Percentiles rank a stretch among this genome's conserved stretches.
These are phyloP conservation scores for Baccha elongata DNA, from an alignment of 2,888 invertebrate genomes.

Conservation along the genomic window DNA sequence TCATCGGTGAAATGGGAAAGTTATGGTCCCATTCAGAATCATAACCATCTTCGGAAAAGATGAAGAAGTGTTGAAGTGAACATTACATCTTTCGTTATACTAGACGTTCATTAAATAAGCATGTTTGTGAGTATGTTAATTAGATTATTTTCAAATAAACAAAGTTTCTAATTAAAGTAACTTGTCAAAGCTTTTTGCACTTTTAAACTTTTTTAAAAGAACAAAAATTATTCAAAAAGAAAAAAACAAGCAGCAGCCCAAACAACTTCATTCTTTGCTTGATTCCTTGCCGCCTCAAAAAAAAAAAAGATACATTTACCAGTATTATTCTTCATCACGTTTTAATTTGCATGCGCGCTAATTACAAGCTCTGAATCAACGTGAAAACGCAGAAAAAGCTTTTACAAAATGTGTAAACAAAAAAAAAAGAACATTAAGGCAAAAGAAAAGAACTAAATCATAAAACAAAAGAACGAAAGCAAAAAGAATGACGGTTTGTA, in stretches of 20 bases:
- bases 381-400: slow-evolving; percentile 2
- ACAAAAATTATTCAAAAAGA: neutral
- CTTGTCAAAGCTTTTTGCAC: too few species aligned
- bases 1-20: too few species aligned
- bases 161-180: too few species aligned
- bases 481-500: neutral
- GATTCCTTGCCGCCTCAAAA: neutral
- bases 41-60: too few species aligned
- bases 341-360: slow-evolving; percentile 62
- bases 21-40: too few species aligned
- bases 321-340: slow-evolving; percentile 49
- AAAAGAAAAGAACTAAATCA: slow-evolving; percentile 46
- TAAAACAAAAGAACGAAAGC: slow-evolving; percentile 32
- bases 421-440: slow-evolving; percentile 20
- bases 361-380: slow-evolving; percentile 49
- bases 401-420: neutral
- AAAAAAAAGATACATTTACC: slow-evolving; percentile 37
- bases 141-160: too few species aligned
- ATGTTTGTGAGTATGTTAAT: too few species aligned
- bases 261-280: neutral
- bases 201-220: too few species aligned
- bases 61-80: too few species aligned
- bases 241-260: too few species aligned
- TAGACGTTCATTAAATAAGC: too few species aligned
- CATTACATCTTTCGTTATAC: too few species aligned